Percentiles rank a stretch among this genome's conserved stretches.
These are phyloP conservation scores for Spondyliosoma cantharus DNA, from an alignment of 2,797 vertebrate species.

Conservation along the genomic window DNA sequence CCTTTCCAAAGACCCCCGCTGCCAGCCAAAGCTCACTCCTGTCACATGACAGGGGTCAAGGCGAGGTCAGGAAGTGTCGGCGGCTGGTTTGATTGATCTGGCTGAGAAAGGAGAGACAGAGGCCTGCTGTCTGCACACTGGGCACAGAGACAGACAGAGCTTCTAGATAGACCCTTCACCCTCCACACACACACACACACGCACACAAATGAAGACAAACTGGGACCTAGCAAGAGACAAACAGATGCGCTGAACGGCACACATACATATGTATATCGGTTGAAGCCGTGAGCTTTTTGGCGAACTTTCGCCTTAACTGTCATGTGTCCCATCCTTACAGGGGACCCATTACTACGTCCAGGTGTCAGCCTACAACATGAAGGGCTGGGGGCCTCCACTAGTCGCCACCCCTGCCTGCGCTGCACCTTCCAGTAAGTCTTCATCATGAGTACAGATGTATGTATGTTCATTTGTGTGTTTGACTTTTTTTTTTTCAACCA, in stretches of 20 bases:
- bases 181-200: constrained; percentile 18
- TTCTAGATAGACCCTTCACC: constrained; percentile 28
- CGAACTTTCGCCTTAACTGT: constrained; percentile 23
- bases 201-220: constrained; percentile 9
- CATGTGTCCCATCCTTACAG: constrained; percentile 75
- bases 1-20: constrained; percentile 47
- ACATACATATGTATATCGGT: constrained; percentile 4
- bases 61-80: constrained; percentile 77
- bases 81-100: constrained; percentile 81
- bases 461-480: constrained; percentile 17
- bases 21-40: constrained; percentile 66
- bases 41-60: constrained; percentile 80
- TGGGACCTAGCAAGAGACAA: constrained; percentile 33
- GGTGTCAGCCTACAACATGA: constrained; percentile 94
- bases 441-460: constrained; percentile 8
- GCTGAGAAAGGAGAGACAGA: constrained; percentile 81
- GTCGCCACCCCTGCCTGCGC: constrained; percentile 86
- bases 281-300: not conserved
- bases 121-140: constrained; percentile 68
- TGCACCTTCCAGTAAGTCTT: constrained; percentile 90
- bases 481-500: constrained; percentile 5
- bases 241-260: constrained; percentile 13
- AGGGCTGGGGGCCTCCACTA: constrained; percentile 90
- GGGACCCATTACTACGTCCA: constrained; percentile 88
- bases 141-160: constrained; percentile 55